Evolutionary conservation across 2,113 vertebrate species (phyloP).

Genomic region (Aegithalos caudatus): DNA sequence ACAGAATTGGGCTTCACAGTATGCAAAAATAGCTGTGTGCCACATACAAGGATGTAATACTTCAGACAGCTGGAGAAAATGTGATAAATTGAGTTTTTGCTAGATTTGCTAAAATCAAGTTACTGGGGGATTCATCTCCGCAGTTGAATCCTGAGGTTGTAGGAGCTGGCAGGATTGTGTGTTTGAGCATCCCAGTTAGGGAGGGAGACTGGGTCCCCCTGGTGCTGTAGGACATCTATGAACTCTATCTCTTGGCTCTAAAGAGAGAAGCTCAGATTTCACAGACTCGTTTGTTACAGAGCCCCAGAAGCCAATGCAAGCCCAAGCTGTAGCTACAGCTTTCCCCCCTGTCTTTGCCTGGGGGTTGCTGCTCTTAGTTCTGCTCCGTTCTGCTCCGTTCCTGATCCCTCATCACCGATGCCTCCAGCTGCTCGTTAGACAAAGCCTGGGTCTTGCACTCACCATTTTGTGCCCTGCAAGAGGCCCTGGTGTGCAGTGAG

Average conservation of each 20-base stretch:
- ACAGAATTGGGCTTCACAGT: slow-evolving; percentile 49
- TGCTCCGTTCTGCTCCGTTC: not conserved
- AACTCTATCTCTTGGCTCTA: not conserved
- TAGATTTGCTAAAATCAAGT: not conserved
- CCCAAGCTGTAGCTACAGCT: not conserved
- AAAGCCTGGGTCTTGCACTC: not conserved
- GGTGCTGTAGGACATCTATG: not conserved
- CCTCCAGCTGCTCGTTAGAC: not conserved
- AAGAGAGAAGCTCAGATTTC: not conserved
- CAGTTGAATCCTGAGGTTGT: not conserved
- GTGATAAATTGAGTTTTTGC: slow-evolving; percentile 20
- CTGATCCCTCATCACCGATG: not conserved
- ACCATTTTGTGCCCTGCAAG: not conserved
- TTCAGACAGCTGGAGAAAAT: slow-evolving; percentile 23
- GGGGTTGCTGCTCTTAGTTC: not conserved
- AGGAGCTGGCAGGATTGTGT: not conserved
- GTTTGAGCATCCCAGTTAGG: not conserved
- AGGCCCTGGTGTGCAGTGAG: not conserved
- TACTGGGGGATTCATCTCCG: not conserved
- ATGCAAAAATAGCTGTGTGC: slow-evolving; percentile 16
- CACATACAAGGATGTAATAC: not conserved
- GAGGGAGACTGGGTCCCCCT: not conserved
- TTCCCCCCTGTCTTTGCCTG: not conserved
- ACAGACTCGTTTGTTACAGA: not conserved
- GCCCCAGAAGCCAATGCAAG: fast-evolving